Base-by-base conservation (phyloP, 1,140 invertebrate species). In the Hesperophylax magnus region DNA sequence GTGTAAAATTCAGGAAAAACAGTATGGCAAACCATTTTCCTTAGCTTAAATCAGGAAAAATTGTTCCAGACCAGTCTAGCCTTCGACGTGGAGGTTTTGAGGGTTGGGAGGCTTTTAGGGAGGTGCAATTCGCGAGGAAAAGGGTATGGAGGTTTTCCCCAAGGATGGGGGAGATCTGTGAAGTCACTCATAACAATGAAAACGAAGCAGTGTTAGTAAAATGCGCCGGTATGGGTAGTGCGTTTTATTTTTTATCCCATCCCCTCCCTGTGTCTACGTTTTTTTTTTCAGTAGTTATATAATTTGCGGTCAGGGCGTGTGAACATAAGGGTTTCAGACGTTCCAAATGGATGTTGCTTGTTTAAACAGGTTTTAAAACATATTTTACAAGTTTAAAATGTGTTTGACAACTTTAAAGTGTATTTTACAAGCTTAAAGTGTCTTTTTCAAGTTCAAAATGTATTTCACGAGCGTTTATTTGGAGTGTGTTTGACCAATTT, bases 1-100 rank as follows among this genome's bases (percentile, higher is more conserved):
- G 53, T 39, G 71, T 81, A 71, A 67, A 67, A 67, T 31, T 67
- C 63, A 67, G 27, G 22, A 34, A 67, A 60, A 67, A 34, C 80
- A 77, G 60, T 69, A 80, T 76, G 60, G 74, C 80, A 63, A 77
- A 67, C 18, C 47, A 39, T 54, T 76, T 60, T 76, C 72, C 56
- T 60, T 81, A 56, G 52, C 82, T 77, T 79, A 83, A 83, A 83
- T 83, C 82, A 77, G 77, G 76, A 83, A 83, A 83, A 83, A 83
- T 83, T 81, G 79, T 79, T 60, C 77, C 72, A 79, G 79, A 81
- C 76, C 79, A 18, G 31, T 75, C 47, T 47, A 47, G 65, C 24
- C 72, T 76, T 74, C 53, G 60, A n/a, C 47, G 61, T 3, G 18
- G 15, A 34, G 54, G 54, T 15, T 3, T 47, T n/a, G 65, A 6